Conservation (phyloP, 2,888 invertebrate species). For the Alloscopus bannaensis region DNA sequence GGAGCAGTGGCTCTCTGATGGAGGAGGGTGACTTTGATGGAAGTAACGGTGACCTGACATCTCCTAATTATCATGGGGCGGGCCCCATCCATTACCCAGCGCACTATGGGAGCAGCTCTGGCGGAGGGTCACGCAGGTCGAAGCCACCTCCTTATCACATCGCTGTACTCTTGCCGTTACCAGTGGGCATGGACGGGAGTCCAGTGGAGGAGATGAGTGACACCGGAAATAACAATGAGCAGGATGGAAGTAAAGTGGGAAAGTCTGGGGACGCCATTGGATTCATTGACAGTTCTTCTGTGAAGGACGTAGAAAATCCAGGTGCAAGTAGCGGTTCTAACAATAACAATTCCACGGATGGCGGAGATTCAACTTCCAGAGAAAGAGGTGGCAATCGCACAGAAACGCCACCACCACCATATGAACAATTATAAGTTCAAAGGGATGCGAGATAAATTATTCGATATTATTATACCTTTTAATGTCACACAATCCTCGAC, state of each 20-base stretch:
- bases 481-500: no score
- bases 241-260: slow-evolving; percentile 20
- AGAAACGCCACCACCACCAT: slow-evolving; percentile 69
- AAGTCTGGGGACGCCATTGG: slow-evolving; percentile 42
- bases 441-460: no score
- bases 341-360: slow-evolving; percentile 26
- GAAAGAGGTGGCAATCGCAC: slow-evolving; percentile 37
- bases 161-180: slow-evolving; percentile 68
- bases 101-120: slow-evolving; percentile 37
- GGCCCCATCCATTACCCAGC: slow-evolving; percentile 57
- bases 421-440: slow-evolving; percentile 49
- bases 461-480: no score
- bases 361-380: slow-evolving; percentile 25
- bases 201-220: slow-evolving; percentile 1
- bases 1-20: slow-evolving; percentile 41
- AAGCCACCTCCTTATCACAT: slow-evolving; percentile 72
- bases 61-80: slow-evolving; percentile 51
- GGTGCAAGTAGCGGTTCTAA: slow-evolving; percentile 36
- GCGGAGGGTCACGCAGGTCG: slow-evolving; percentile 30
- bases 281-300: slow-evolving; percentile 51
- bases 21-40: slow-evolving; percentile 47
- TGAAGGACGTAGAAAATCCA: slow-evolving; percentile 27
- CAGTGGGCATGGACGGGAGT: slow-evolving; percentile 38
- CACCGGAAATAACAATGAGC: slow-evolving; percentile 25
- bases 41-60: slow-evolving; percentile 40